Evolutionary conservation across 2,888 invertebrate species (phyloP).

Genomic region (Dynastes hyllus): DNA sequence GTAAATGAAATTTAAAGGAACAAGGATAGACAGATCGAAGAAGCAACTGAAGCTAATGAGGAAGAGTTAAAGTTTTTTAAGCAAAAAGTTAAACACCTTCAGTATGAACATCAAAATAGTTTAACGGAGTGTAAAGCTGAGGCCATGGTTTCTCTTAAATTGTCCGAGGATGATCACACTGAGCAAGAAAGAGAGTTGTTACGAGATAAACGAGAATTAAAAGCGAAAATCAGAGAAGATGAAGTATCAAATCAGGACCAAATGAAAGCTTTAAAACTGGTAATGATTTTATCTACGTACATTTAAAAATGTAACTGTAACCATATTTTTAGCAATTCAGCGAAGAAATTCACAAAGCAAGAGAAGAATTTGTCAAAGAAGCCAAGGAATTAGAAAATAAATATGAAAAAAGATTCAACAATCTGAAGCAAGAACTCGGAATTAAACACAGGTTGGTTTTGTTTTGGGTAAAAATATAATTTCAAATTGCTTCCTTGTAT

Average conservation of each 20-base stretch:
- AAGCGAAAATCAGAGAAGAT: constrained; percentile 80
- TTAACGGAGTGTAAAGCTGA: constrained; percentile 90
- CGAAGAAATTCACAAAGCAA: constrained; percentile 74
- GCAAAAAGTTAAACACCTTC: constrained; percentile 94
- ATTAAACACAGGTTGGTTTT: constrained; percentile 75
- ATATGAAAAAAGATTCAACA: constrained; percentile 83
- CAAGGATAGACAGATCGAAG: constrained; percentile 91
- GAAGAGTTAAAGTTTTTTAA: constrained; percentile 90
- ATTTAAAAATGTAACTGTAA: neutral
- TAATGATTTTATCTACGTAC: constrained; percentile 59
- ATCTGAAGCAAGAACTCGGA: constrained; percentile 81
- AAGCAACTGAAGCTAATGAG: constrained; percentile 90
- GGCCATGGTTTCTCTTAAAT: constrained; percentile 85
- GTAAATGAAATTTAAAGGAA: constrained; percentile 70
- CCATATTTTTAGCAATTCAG: constrained; percentile 66
- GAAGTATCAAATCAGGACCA: constrained; percentile 82
- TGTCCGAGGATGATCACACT: constrained; percentile 87
- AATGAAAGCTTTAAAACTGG: constrained; percentile 81
- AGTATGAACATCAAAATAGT: constrained; percentile 92
- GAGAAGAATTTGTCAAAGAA: constrained; percentile 79
- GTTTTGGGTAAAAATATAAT: neutral
- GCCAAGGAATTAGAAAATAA: constrained; percentile 80
- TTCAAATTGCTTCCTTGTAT: neutral
- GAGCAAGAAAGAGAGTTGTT: constrained; percentile 85
- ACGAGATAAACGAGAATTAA: constrained; percentile 81